Conservation (phyloP, 2,888 invertebrate genomes). For the Eutolmus rufibarbis region DNA sequence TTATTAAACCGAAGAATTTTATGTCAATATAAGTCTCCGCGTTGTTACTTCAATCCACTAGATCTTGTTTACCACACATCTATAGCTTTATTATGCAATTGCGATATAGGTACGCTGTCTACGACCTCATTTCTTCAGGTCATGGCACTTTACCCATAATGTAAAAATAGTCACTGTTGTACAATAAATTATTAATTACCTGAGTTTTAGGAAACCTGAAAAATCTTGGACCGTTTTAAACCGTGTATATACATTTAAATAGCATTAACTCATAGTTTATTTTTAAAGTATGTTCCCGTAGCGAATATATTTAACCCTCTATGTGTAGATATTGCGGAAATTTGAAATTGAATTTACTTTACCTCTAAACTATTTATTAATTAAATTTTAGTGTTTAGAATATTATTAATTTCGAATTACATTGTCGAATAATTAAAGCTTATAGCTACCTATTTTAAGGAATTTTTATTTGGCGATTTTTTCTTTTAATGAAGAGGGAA, state of each 20-base stretch:
- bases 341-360: neutral
- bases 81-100: neutral
- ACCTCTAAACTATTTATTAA: neutral
- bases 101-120: neutral
- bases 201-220: conserved; percentile 10
- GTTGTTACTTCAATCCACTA: neutral
- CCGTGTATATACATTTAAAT: neutral
- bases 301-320: neutral
- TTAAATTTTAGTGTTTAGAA: neutral
- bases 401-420: neutral
- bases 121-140: neutral
- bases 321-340: conserved; percentile 8
- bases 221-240: neutral
- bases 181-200: conserved; percentile 23
- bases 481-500: too few species aligned
- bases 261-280: neutral
- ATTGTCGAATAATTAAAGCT: neutral
- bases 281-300: conserved; percentile 5
- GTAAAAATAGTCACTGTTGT: conserved; percentile 24
- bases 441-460: neutral
- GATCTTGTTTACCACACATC: neutral
- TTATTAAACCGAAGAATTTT: neutral
- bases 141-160: neutral
- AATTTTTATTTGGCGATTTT: neutral
- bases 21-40: neutral